phyloP scores from a whole-genome alignment of 2,797 vertebrate genomes.

The Bovichtus variegatus region DNA sequence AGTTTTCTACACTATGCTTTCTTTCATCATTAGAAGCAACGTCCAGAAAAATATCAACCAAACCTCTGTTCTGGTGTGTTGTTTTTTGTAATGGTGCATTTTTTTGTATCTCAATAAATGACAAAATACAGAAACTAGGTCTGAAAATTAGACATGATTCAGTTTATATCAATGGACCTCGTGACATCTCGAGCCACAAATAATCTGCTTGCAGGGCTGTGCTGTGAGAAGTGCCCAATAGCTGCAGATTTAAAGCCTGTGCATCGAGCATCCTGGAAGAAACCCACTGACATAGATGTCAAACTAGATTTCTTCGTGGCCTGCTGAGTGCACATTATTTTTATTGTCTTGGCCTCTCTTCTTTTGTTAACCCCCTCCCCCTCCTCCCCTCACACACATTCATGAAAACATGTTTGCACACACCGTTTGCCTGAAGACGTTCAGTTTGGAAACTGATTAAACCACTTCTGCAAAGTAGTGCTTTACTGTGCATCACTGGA shows the following conservation, averaged over 20 bases:
- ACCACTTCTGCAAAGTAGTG: neutral
- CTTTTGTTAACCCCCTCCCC: slow-evolving; percentile 12
- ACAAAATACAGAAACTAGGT: neutral
- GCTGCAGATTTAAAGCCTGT: neutral
- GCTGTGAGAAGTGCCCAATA: neutral
- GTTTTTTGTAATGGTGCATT: neutral
- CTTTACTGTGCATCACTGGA: slow-evolving; percentile 3
- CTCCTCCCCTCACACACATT: neutral
- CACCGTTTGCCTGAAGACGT: slow-evolving; percentile 5
- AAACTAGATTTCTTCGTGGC: slow-evolving; percentile 42
- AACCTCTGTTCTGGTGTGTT: neutral
- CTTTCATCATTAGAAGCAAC: neutral
- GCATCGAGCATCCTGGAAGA: neutral
- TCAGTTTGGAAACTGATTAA: neutral
- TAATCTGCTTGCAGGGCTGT: neutral
- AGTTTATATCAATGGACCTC: neutral
- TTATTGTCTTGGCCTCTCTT: neutral
- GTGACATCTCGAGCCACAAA: neutral
- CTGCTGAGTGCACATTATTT: slow-evolving; percentile 44
- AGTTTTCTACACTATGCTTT: neutral
- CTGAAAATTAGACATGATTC: neutral
- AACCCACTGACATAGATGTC: slow-evolving; percentile 34
- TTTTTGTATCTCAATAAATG: neutral
- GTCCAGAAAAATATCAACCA: neutral
- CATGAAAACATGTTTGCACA: slow-evolving; percentile 19